Base-by-base conservation (phyloP, 2,888 invertebrate species). In the Thymelicus lineola region DNA sequence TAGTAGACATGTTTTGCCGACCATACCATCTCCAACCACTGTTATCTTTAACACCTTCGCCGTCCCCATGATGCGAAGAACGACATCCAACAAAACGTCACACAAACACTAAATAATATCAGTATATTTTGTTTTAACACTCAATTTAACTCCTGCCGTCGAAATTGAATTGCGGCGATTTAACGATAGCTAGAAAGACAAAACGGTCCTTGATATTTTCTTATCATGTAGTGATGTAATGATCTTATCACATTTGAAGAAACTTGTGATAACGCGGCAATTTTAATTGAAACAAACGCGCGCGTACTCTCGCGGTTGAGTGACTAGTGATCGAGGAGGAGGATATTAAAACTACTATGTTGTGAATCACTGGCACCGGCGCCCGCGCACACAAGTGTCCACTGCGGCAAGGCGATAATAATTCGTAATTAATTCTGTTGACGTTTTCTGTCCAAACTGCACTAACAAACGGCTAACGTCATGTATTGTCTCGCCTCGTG, bases 11-110 rank as follows among this genome's bases (percentile, higher is more conserved):
- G 98, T 98, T 94, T 98, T 98, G 70, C 98, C 98, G 50, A 98
- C 98, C 95, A 97, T 97, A 78, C 98, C 98, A 88, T 98, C 98
- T 62, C 98, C 98, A 59, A 98, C 97, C 72, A 97, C 97, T 72
- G 97, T 97, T 82, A 98, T 96, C 95, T 97, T 97, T 80, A 97
- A 95, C 80, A 96, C 95, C 84, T 96, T 95, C 84, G 94, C 83
- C 80, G 94, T 90, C 78, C 89, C 91, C 91, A 92, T 93, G 79
- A 75, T 87, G 80, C 79, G 78, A 80, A 80, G 74, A 82, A 82
- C 83, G 78, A 87, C 91, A 91, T 89, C 85, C 87, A 84, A 86
- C 75, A 82, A 78, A 83, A 80, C 78, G 74, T 76, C 79, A 76
- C 79, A 82, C 83, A 78, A 82, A 79, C 87, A 82, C 79, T 79